Percentiles rank a stretch among this genome's conserved stretches.
These are phyloP conservation scores for Diaphora mendica DNA, from an alignment of 2,888 invertebrate species.

Conservation along the genomic window DNA sequence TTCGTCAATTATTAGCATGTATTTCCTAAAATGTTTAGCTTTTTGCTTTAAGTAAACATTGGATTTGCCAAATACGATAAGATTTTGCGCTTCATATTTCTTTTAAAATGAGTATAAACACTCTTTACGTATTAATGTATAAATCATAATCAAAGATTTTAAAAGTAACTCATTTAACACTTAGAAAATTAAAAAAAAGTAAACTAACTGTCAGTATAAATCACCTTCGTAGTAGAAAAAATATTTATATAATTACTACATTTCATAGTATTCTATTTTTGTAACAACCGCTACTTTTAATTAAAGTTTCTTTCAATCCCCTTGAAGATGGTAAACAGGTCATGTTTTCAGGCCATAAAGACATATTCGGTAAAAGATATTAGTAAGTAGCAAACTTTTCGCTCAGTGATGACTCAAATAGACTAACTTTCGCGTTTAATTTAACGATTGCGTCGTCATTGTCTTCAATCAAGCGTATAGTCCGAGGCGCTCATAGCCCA, in stretches of 20 bases:
- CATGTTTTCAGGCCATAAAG: background rate
- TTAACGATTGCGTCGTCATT: background rate
- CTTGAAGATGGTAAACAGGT: background rate
- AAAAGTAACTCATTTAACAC: background rate
- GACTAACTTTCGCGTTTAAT: background rate
- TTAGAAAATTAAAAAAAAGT: background rate
- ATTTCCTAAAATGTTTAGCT: background rate
- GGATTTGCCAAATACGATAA: too few species aligned
- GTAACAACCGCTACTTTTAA: background rate
- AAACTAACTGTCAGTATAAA: background rate
- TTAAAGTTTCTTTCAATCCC: background rate
- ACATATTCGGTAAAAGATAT: background rate
- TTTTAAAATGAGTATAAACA: too few species aligned
- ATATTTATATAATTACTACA: constrained; percentile 1
- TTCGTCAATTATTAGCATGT: too few species aligned
- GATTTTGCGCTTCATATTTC: too few species aligned
- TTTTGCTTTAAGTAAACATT: background rate
- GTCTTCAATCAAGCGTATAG: background rate
- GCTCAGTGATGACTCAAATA: background rate
- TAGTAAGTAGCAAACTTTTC: background rate
- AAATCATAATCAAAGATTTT: too few species aligned
- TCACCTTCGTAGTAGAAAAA: background rate
- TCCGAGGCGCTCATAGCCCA: too few species aligned
- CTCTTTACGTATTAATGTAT: too few species aligned
- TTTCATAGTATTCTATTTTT: background rate